Percentiles rank a stretch among this genome's conserved stretches.
These are phyloP conservation scores for Rhizoglyphus robini DNA, from an alignment of 1,140 invertebrate species.

Conservation along the genomic window DNA sequence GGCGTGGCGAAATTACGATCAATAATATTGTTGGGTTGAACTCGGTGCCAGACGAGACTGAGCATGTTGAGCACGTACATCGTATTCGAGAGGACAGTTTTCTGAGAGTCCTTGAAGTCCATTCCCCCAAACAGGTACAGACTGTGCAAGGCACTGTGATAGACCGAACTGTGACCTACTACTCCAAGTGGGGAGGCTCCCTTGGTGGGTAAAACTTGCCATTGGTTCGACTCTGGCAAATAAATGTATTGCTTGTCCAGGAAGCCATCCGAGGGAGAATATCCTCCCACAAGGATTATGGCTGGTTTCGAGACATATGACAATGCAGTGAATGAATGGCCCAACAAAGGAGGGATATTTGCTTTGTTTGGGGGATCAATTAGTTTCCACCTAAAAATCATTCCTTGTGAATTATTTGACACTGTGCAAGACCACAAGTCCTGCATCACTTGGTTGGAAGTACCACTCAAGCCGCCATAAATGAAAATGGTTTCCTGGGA, in stretches of 20 bases:
- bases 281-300: conserved; percentile 72
- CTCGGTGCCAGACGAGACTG: conserved; percentile 25
- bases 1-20: conserved; percentile 35
- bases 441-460: conserved; percentile 48
- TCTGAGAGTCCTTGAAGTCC: conserved; percentile 45
- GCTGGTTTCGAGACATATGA: conserved; percentile 41
- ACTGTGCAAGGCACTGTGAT: conserved; percentile 59
- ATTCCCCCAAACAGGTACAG: conserved; percentile 84
- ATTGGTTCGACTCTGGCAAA: conserved; percentile 53
- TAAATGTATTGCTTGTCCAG: conserved; percentile 67
- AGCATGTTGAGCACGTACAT: conserved; percentile 28
- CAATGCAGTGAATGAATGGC: conserved; percentile 69
- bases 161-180: conserved; percentile 79
- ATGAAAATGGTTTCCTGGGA: conserved; percentile 73
- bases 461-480: conserved; percentile 59
- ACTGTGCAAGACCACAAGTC: conserved; percentile 65
- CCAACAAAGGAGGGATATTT: conserved; percentile 51
- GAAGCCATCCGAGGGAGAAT: conserved; percentile 61
- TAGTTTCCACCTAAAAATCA: conserved; percentile 51
- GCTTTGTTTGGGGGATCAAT: conserved; percentile 33
- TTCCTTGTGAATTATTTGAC: conserved; percentile 67
- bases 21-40: conserved; percentile 23
- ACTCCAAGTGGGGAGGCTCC: conserved; percentile 62
- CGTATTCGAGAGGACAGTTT: conserved; percentile 25
- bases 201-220: conserved; percentile 48